Evolutionary conservation across 2,888 invertebrate genomes (phyloP).

Genomic region (Tachystola acroxantha): DNA sequence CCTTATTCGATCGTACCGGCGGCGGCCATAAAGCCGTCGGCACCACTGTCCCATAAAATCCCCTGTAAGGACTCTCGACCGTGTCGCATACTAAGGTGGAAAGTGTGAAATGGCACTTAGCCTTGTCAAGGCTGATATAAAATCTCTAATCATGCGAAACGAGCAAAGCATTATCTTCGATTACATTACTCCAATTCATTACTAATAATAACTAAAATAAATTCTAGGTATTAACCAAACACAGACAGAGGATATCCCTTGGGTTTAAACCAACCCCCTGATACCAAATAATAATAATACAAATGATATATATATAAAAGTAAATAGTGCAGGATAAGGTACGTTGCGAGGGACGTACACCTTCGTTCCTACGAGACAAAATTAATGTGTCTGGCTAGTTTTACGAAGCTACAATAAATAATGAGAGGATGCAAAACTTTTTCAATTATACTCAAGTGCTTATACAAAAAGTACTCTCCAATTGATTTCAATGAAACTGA

Average conservation of each 20-base stretch:
- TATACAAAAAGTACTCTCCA: neutral
- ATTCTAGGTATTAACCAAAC: too few species aligned
- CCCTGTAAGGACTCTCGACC: constrained; percentile 40
- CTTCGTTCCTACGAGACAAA: constrained; percentile 25
- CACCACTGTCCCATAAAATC: constrained; percentile 55
- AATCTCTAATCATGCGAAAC: constrained; percentile 12
- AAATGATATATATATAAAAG: too few species aligned
- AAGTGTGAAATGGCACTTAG: constrained; percentile 25
- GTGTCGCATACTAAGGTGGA: constrained; percentile 34
- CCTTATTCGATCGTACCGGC: constrained; percentile 39
- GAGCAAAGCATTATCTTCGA: too few species aligned
- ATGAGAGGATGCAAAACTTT: constrained; percentile 4
- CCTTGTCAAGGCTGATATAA: constrained; percentile 16
- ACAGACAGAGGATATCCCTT: too few species aligned
- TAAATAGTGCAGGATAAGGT: too few species aligned
- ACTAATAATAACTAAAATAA: too few species aligned
- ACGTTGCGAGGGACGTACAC: too few species aligned
- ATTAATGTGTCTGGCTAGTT: constrained; percentile 33
- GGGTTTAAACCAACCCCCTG: too few species aligned
- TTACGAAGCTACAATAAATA: constrained; percentile 7
- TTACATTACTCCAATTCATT: too few species aligned
- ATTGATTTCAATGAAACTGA: neutral
- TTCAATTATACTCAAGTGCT: constrained; percentile 1
- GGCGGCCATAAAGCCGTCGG: constrained; percentile 57
- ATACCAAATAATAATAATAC: too few species aligned